phyloP scores from a whole-genome alignment of 1,140 invertebrate genomes.

The Drosophila guanche region DNA sequence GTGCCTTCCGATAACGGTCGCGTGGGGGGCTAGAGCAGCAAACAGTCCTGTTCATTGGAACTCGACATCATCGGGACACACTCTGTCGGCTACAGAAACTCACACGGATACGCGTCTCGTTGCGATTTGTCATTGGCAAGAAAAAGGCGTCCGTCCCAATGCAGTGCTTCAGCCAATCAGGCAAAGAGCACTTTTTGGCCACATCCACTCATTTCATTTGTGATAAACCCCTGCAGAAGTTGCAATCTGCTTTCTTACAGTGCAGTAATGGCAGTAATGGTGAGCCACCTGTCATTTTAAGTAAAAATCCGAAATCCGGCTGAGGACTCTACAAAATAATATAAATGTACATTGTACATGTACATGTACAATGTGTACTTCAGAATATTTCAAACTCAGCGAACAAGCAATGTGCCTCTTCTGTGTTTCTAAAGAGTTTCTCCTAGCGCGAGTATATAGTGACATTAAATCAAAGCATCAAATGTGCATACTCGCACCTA shows the following conservation, averaged over 20 bases:
- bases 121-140: constrained; percentile 50
- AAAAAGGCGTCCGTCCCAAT: constrained; percentile 26
- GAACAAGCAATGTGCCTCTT: too few relatives aligned
- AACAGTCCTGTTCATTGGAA: background rate
- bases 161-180: constrained; percentile 54
- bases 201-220: constrained; percentile 13
- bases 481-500: too few relatives aligned
- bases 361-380: too few relatives aligned
- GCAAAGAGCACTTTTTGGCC: constrained; percentile 40
- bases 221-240: constrained; percentile 11
- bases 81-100: constrained; percentile 13
- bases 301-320: background rate
- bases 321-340: background rate
- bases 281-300: constrained; percentile 18
- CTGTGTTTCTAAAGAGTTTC: too few relatives aligned
- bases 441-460: too few relatives aligned
- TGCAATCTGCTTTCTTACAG: constrained; percentile 1
- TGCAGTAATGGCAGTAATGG: constrained; percentile 49
- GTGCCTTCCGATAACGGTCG: too few relatives aligned
- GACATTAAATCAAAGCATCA: too few relatives aligned
- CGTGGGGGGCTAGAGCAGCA: constrained; percentile 4
- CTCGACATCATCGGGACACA: background rate
- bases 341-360: background rate
- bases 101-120: constrained; percentile 26
- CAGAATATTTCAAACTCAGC: background rate